phyloP scores from a whole-genome alignment of 2,797 vertebrate species.

The Protosalanx chinensis region DNA sequence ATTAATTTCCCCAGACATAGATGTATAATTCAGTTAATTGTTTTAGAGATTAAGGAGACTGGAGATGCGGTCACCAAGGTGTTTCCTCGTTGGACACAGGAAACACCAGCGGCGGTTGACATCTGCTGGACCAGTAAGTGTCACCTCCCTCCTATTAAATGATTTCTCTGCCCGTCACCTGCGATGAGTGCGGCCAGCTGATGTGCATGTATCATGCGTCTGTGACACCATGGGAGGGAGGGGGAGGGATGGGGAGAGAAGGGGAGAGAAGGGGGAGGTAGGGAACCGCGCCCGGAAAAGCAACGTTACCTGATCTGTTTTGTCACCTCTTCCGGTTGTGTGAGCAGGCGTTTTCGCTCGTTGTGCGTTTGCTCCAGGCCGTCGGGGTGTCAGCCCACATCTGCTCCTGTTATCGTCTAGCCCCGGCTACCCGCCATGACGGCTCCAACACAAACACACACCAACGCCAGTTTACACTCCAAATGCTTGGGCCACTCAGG shows the following conservation, averaged over 20 bases:
- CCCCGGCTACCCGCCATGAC: conserved; percentile 71
- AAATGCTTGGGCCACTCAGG: conserved; percentile 73
- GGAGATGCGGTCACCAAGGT: conserved; percentile 11
- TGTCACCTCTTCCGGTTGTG: conserved; percentile 81
- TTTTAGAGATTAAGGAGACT: conserved; percentile 6
- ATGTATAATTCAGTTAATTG: conserved; percentile 32
- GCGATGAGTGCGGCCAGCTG: conserved; percentile 60
- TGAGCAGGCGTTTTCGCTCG: conserved; percentile 68
- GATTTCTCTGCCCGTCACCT: conserved; percentile 64
- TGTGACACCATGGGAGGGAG: conserved; percentile 55
- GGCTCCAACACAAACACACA: conserved; percentile 79
- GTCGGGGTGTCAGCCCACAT: conserved; percentile 75
- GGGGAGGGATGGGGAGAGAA: conserved; percentile 51
- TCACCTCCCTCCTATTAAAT: conserved; percentile 46
- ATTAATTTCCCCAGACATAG: conserved; percentile 24
- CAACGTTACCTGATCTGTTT: conserved; percentile 78
- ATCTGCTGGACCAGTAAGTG: conserved; percentile 39
- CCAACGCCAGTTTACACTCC: conserved; percentile 76
- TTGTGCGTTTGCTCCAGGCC: conserved; percentile 71
- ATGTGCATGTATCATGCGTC: conserved; percentile 54
- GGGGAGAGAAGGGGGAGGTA: conserved; percentile 20
- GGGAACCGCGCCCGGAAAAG: conserved; percentile 69
- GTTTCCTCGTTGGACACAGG: not conserved
- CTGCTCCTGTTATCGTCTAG: conserved; percentile 73
- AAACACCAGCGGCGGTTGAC: conserved; percentile 19